Evolutionary conservation across 2,113 vertebrate genomes (phyloP).

Genomic region (Hemibagrus wyckioides): DNA sequence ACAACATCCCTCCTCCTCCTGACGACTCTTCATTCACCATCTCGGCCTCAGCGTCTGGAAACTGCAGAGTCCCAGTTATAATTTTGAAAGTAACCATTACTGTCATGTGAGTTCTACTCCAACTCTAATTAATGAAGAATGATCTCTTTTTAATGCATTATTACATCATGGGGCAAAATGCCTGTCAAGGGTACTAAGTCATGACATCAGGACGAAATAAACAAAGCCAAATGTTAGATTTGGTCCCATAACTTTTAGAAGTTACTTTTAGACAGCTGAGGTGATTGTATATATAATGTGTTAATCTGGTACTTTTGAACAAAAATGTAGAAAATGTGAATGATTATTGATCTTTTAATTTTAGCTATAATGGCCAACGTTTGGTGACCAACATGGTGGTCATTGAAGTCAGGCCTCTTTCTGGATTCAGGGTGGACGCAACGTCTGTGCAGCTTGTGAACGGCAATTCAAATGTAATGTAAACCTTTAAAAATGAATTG

Average conservation of each 20-base stretch:
- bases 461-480: neutral
- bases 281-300: neutral
- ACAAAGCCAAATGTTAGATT: neutral
- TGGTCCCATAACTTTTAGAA: no score
- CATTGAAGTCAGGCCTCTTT: constrained; percentile 78
- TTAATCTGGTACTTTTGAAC: neutral
- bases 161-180: neutral
- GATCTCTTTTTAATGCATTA: neutral
- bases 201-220: no score
- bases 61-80: constrained; percentile 54
- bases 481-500: neutral
- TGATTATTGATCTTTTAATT: neutral
- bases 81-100: constrained; percentile 53
- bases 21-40: constrained; percentile 67
- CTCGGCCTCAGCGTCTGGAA: constrained; percentile 35
- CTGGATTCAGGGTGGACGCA: constrained; percentile 70
- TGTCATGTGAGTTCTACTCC: constrained; percentile 58
- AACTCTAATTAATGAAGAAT: constrained; percentile 69
- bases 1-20: constrained; percentile 70
- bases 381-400: constrained; percentile 81
- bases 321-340: neutral
- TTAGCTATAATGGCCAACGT: constrained; percentile 73
- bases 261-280: neutral
- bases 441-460: constrained; percentile 66
- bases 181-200: neutral